A percentile compares a stretch with the other conserved stretches of the same genome.
Evolutionary conservation across 2,888 invertebrate genomes (phyloP).

Genomic region (Lobophora halterata): DNA sequence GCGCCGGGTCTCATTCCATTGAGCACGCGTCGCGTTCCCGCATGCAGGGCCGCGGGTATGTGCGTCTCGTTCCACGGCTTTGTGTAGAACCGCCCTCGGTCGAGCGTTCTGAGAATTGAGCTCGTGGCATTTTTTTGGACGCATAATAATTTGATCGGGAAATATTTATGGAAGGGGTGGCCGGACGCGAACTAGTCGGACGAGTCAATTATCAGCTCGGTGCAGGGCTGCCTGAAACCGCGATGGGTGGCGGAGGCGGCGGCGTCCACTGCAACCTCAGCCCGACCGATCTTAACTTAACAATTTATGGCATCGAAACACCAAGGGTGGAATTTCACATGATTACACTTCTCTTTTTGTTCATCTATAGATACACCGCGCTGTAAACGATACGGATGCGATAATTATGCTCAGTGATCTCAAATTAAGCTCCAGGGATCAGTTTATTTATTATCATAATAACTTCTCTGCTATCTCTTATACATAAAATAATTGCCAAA

Average conservation of each 20-base stretch:
- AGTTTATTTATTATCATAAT: no score
- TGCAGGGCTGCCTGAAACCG: conserved; percentile 56
- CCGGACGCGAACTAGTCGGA: conserved; percentile 64
- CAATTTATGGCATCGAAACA: conserved; percentile 67
- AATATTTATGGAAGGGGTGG: conserved; percentile 80
- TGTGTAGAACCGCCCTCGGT: conserved; percentile 73
- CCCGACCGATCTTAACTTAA: conserved; percentile 50
- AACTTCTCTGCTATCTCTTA: no score
- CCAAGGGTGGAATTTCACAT: conserved; percentile 63
- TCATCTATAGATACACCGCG: conserved; percentile 38
- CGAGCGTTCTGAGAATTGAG: conserved; percentile 67
- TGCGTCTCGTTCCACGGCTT: conserved; percentile 55
- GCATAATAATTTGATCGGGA: conserved; percentile 80
- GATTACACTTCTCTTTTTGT: conserved; percentile 46
- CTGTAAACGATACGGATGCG: conserved; percentile 11
- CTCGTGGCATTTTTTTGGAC: conserved; percentile 76
- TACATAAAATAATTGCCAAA: no score
- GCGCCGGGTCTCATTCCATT: conserved; percentile 74
- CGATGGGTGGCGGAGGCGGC: conserved; percentile 71
- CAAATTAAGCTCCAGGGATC: no score
- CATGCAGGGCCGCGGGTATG: conserved; percentile 31
- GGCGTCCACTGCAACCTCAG: no score
- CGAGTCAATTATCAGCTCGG: conserved; percentile 74
- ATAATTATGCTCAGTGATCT: not conserved
- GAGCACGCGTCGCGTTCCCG: conserved; percentile 53